Evolutionary conservation across 2,888 invertebrate species (phyloP).

Genomic region (Morinoia aosen): DNA sequence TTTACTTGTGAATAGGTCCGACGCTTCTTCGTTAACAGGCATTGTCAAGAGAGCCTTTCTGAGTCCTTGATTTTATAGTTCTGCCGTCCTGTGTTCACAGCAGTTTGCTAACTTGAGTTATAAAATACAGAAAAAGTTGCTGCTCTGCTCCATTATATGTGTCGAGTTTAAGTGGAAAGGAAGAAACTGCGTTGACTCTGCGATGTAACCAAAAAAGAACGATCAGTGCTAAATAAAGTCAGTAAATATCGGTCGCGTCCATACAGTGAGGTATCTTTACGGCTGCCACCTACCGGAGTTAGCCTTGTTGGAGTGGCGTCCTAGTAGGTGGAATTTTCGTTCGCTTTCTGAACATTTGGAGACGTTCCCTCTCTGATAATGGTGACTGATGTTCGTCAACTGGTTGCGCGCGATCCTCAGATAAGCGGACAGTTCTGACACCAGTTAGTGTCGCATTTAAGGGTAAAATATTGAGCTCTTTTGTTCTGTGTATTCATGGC

Average conservation of each 20-base stretch:
- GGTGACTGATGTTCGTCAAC: neutral
- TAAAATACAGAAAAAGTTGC: neutral
- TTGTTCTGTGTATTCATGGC: too few relatives aligned
- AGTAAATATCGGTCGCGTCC: neutral
- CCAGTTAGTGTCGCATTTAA: neutral
- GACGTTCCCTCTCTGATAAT: neutral
- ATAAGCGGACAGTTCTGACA: neutral
- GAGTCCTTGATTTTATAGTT: neutral
- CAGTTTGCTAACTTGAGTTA: neutral
- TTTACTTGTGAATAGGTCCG: neutral
- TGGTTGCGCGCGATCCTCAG: neutral
- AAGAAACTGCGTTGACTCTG: neutral
- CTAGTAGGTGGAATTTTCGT: neutral
- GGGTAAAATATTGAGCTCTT: neutral
- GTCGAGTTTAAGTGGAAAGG: neutral
- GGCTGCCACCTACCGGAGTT: neutral
- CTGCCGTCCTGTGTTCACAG: neutral
- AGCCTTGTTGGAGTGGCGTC: neutral
- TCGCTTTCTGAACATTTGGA: neutral
- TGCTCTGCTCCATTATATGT: neutral
- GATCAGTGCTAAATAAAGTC: conserved; percentile 9
- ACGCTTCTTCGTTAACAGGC: neutral
- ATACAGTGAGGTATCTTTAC: conserved; percentile 13
- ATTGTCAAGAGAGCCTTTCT: neutral
- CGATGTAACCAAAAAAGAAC: neutral